A percentile compares a stretch with the other conserved stretches of the same genome.
These are phyloP conservation scores for Sisor rabdophorus DNA, from an alignment of 2,113 vertebrate genomes.

Conservation along the genomic window DNA sequence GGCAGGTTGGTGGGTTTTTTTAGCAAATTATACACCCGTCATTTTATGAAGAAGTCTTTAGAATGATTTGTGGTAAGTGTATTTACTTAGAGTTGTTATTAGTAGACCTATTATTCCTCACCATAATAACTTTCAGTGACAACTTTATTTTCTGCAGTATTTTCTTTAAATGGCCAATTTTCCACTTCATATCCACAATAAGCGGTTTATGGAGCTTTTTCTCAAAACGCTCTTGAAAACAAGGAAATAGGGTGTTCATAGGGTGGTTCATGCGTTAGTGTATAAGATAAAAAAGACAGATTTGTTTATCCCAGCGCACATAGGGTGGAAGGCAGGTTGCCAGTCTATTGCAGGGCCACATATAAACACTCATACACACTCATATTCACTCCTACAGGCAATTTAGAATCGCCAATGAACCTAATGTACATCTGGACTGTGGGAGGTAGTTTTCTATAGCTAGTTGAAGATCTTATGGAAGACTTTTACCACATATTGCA, in stretches of 20 bases:
- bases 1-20: neutral
- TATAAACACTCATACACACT: constrained; percentile 1
- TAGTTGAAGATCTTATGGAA: constrained; percentile 5
- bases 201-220: constrained; percentile 7
- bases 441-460: constrained; percentile 15
- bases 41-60: neutral
- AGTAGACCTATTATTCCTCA: neutral
- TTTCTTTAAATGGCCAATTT: constrained; percentile 39
- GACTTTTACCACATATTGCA: neutral
- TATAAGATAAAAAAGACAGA: too few relatives aligned
- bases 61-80: neutral
- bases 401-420: neutral
- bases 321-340: too few relatives aligned
- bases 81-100: neutral
- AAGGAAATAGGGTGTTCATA: too few relatives aligned
- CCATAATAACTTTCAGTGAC: constrained; percentile 14
- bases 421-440: too few relatives aligned
- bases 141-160: constrained; percentile 31
- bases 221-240: neutral
- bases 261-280: too few relatives aligned
- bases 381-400: constrained; percentile 28
- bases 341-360: too few relatives aligned
- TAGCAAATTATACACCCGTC: too few relatives aligned
- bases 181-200: constrained; percentile 36
- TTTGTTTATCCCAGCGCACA: too few relatives aligned